Conservation (phyloP, 2,113 vertebrate species). For the Carlito syrichta region DNA sequence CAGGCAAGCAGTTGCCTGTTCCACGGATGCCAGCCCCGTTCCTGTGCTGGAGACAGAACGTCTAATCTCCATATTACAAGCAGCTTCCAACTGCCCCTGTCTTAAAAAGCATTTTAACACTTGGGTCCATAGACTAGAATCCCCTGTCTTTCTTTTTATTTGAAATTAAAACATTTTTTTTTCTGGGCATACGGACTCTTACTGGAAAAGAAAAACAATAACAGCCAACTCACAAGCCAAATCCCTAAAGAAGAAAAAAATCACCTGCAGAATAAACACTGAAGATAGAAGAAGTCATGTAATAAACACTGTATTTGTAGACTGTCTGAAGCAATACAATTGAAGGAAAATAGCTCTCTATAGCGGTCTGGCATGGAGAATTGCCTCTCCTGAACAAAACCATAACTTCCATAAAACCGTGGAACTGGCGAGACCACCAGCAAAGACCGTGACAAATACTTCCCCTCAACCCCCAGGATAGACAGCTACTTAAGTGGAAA, state of each 20-base stretch:
- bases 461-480: neutral
- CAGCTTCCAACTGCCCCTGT: constrained; percentile 68
- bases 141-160: constrained; percentile 44
- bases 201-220: constrained; percentile 38
- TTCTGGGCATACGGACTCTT: constrained; percentile 32
- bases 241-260: constrained; percentile 28
- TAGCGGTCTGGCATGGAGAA: constrained; percentile 54
- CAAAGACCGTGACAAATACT: neutral
- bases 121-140: constrained; percentile 39
- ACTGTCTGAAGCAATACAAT: constrained; percentile 23
- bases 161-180: constrained; percentile 38
- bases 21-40: constrained; percentile 49
- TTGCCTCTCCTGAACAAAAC: constrained; percentile 49
- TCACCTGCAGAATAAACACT: constrained; percentile 46
- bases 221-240: neutral
- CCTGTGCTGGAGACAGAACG: constrained; percentile 70
- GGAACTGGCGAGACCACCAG: constrained; percentile 64
- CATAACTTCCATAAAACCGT: constrained; percentile 31
- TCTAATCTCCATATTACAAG: constrained; percentile 77
- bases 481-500: neutral
- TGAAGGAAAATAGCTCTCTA: constrained; percentile 41
- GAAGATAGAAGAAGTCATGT: constrained; percentile 13
- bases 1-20: constrained; percentile 67
- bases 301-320: constrained; percentile 34
- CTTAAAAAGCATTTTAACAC: constrained; percentile 73